Percentiles rank a stretch among this genome's conserved stretches.
phyloP scores from a whole-genome alignment of 2,888 invertebrate species.

The Platycnemis pennipes region DNA sequence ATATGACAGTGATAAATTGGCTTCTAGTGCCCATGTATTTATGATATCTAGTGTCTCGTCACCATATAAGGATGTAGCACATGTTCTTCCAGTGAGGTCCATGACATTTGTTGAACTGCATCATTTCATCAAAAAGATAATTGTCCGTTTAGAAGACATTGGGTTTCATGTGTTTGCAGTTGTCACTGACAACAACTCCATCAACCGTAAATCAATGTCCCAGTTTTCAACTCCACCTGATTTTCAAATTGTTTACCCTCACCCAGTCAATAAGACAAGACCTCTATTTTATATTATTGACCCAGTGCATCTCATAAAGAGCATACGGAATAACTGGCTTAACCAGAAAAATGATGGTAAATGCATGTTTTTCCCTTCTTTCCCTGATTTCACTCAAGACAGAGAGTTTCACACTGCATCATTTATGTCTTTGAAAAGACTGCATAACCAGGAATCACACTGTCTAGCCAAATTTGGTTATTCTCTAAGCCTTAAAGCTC shows the following conservation, averaged over 20 bases:
- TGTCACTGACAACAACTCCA: too few species aligned
- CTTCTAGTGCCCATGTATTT: background rate
- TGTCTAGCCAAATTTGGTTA: slow-evolving; percentile 43
- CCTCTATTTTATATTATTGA: background rate
- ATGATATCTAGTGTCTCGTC: background rate
- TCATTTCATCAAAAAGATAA: too few species aligned
- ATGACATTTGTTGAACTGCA: too few species aligned
- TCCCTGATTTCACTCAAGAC: too few species aligned
- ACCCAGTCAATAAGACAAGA: background rate
- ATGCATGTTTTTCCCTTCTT: background rate
- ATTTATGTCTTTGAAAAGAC: background rate
- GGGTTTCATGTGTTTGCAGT: too few species aligned
- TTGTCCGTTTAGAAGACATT: too few species aligned
- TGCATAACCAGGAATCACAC: background rate
- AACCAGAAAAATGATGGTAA: slow-evolving; percentile 2
- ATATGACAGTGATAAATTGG: background rate
- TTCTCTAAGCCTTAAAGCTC: background rate
- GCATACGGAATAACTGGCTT: background rate
- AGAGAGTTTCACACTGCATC: background rate
- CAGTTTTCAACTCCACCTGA: too few species aligned
- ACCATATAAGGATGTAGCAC: background rate
- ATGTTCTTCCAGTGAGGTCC: too few species aligned
- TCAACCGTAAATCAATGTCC: too few species aligned
- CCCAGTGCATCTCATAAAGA: background rate
- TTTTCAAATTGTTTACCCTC: too few species aligned